These are phyloP conservation scores for Labroides dimidiatus DNA, from an alignment of 2,797 vertebrate species.

Conservation along the genomic window DNA sequence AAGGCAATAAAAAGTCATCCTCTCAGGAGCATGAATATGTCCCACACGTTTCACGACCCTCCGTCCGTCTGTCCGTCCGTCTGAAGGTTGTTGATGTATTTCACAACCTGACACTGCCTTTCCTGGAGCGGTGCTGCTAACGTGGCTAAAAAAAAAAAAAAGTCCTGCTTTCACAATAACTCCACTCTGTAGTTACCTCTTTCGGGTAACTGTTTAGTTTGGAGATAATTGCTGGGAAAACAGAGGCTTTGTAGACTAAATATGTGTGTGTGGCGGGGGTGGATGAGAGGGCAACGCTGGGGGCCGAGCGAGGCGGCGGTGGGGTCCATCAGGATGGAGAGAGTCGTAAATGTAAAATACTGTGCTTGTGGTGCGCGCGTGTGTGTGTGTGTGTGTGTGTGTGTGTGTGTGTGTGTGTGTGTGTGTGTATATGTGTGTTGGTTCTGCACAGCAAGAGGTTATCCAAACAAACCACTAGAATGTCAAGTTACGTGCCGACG, in stretches of 20 bases:
- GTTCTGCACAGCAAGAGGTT: slow-evolving; percentile 71
- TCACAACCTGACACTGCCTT: slow-evolving; percentile 12
- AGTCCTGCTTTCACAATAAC: slow-evolving; percentile 41
- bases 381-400: slow-evolving; percentile 44
- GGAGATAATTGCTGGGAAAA: slow-evolving; percentile 68
- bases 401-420: no score
- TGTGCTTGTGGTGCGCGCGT: slow-evolving; percentile 38
- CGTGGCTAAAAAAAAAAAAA: slow-evolving; percentile 9
- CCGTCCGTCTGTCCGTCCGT: slow-evolving; percentile 3
- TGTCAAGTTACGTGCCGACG: slow-evolving; percentile 79
- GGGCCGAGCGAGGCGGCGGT: slow-evolving; percentile 38
- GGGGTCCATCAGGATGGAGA: slow-evolving; percentile 56
- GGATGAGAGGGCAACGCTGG: slow-evolving; percentile 62
- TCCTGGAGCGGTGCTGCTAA: slow-evolving; percentile 8
- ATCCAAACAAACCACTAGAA: slow-evolving; percentile 81
- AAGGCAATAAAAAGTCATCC: neutral
- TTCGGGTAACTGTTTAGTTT: slow-evolving; percentile 55
- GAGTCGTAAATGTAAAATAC: slow-evolving; percentile 79
- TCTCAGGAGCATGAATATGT: neutral
- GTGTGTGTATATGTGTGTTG: slow-evolving; percentile 44
- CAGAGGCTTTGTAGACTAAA: slow-evolving; percentile 44
- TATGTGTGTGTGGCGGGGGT: slow-evolving; percentile 53
- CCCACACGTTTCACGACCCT: neutral
- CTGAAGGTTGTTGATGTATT: slow-evolving; percentile 14
- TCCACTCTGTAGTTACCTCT: slow-evolving; percentile 41